Evolutionary conservation across 2,888 invertebrate genomes (phyloP), one percentile per base, ranked within the genome.

Genomic region (Agapetus fuscipes): DNA sequence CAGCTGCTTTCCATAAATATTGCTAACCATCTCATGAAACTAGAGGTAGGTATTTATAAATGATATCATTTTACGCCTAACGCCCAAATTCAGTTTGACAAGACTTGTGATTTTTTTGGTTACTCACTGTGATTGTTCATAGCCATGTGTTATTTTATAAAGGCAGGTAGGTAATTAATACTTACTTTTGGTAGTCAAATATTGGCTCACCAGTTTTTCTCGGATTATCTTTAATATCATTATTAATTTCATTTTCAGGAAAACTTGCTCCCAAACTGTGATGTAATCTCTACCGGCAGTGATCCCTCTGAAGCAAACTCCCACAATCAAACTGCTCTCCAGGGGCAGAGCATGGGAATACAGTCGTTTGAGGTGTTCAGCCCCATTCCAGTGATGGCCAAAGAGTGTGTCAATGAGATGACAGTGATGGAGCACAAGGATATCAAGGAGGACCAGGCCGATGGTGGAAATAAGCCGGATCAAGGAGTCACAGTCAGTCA

Each of bases 301-400:
- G 24, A 20, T 20, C 9, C 9, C 20, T 20, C 20, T 20, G 2
- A 13, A 20, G 6, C 12, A 34, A 34, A 34, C 24, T 3, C 24
- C 34, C n/a, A 13, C 28, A 28, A 28, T 28, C 27, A 28, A 28
- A 32, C 32, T 1, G n/a, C 9, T 11, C 6, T 3, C 12, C 9
- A 1, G 7, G 13, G 6, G 27, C 24, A 27, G 10, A 50, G 49
- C 41, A 43, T 35, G 36, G 45, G 43, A 13, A 66, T 62, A 1
- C 64, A 60, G 49, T 63, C 62, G 0, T 63, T 74, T 30, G 70
- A 72, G 41, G 53, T 72, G 13, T 69, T 74, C 54, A 74, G 74
- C 49, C 75, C 74, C 1, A 76, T 76, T 45, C 57, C 60, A 0
- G 52, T 62, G 6, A 50, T 59, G 3, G 57, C 64, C 10, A 67